Percentiles rank a stretch among this genome's conserved stretches.
These are phyloP conservation scores for Eupithecia vulgata DNA, from an alignment of 2,888 invertebrate species.

Conservation along the genomic window DNA sequence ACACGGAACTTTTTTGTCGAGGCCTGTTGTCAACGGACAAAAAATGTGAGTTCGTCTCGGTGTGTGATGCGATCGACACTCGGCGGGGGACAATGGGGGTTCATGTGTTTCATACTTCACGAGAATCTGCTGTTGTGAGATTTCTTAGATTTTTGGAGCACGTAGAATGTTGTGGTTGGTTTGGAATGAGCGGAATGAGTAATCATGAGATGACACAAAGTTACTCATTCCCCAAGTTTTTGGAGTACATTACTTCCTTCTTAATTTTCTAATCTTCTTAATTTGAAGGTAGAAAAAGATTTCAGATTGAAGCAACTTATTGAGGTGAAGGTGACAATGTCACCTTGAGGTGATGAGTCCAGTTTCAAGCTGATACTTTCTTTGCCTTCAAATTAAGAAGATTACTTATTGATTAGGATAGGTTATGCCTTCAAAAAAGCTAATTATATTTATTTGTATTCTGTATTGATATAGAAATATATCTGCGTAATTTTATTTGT, in stretches of 20 bases:
- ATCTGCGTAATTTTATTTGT: no score
- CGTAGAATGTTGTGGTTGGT: conserved; percentile 13
- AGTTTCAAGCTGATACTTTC: not conserved
- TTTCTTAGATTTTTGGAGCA: conserved; percentile 33
- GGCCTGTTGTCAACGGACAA: conserved; percentile 61
- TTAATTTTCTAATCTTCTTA: no score
- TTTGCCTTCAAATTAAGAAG: not conserved
- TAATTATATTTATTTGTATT: no score
- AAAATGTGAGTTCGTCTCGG: conserved; percentile 65
- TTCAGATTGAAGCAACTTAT: no score
- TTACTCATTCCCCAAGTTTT: no score
- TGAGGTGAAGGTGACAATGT: no score
- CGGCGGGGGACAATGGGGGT: conserved; percentile 66
- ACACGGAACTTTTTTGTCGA: conserved; percentile 63
- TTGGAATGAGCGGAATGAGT: conserved; percentile 17
- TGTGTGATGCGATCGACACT: conserved; percentile 65
- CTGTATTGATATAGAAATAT: no score
- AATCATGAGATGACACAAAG: not conserved
- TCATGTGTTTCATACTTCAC: conserved; percentile 44
- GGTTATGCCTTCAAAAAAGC: no score
- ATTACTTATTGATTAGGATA: no score
- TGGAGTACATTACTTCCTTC: no score
- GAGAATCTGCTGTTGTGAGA: conserved; percentile 29
- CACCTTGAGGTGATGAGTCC: not conserved
- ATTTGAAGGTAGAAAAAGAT: no score